Conservation (phyloP, 2,113 vertebrate species). For the Trinectes maculatus region DNA sequence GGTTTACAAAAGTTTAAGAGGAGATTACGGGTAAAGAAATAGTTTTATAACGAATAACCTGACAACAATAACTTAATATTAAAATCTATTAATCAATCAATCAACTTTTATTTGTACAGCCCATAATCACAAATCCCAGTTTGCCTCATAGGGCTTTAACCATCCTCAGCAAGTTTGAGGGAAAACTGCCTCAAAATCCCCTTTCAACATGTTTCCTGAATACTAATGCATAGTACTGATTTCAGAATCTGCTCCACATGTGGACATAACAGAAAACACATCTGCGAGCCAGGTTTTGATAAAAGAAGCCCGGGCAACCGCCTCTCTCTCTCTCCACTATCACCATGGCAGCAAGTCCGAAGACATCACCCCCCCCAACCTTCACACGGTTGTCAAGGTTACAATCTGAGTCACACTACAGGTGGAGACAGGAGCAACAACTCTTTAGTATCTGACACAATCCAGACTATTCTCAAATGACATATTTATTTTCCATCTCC, state of each 20-base stretch:
- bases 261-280: slow-evolving; percentile 44
- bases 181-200: too few species aligned
- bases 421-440: slow-evolving; percentile 32
- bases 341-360: slow-evolving; percentile 61
- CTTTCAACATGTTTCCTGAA: slow-evolving; percentile 26
- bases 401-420: slow-evolving; percentile 65
- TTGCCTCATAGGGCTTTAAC: too few species aligned
- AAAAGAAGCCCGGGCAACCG: slow-evolving; percentile 27
- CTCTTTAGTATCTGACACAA: slow-evolving; percentile 11
- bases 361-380: slow-evolving; percentile 49
- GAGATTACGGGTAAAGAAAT: slow-evolving; percentile 14
- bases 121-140: too few species aligned
- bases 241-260: slow-evolving; percentile 18
- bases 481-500: neutral
- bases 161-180: too few species aligned
- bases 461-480: slow-evolving; percentile 4
- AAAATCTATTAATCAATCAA: too few species aligned
- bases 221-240: slow-evolving; percentile 23
- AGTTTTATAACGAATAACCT: too few species aligned
- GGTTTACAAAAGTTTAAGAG: neutral
- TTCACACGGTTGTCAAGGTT: slow-evolving; percentile 72
- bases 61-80: too few species aligned
- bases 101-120: too few species aligned
- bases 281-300: slow-evolving; percentile 48
- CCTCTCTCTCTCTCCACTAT: slow-evolving; percentile 40